Conservation (phyloP, 1,140 invertebrate species). For the Globodera rostochiensis region DNA sequence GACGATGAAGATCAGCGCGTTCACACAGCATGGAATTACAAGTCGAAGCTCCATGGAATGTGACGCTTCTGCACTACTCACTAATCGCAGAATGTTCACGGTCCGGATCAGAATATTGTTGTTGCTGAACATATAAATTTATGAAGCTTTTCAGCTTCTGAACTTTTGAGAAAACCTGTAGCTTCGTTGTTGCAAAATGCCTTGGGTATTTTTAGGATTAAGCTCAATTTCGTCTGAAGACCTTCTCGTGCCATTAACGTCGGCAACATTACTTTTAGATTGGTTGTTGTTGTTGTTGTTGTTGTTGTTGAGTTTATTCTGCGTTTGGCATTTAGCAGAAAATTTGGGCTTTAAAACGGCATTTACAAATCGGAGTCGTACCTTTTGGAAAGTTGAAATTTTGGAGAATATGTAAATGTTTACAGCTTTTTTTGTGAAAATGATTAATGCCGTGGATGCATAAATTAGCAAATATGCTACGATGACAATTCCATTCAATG, state of each 20-base stretch:
- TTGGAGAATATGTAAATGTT: too few species aligned
- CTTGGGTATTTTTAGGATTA: neutral
- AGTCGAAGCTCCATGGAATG: slow-evolving; percentile 21
- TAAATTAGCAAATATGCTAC: slow-evolving; percentile 17
- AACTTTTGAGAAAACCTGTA: neutral
- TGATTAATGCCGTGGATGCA: slow-evolving; percentile 7
- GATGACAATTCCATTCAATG: neutral
- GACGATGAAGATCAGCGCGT: slow-evolving; percentile 25
- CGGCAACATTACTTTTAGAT: neutral
- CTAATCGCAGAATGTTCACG: slow-evolving; percentile 6
- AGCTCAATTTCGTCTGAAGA: too few species aligned
- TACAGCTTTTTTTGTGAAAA: slow-evolving; percentile 21
- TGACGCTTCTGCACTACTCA: neutral
- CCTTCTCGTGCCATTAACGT: neutral
- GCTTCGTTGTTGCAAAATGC: neutral
- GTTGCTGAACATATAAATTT: slow-evolving; percentile 7
- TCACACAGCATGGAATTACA: slow-evolving; percentile 23
- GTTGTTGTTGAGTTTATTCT: neutral
- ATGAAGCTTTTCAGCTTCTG: neutral
- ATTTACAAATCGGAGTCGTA: slow-evolving; percentile 20
- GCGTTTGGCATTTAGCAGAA: slow-evolving; percentile 5
- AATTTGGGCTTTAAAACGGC: neutral
- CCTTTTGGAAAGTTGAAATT: neutral
- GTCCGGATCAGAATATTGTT: slow-evolving; percentile 16
- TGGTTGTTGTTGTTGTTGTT: neutral